phyloP scores from a whole-genome alignment of 2,888 invertebrate species.

The Tenthredo distinguenda region DNA sequence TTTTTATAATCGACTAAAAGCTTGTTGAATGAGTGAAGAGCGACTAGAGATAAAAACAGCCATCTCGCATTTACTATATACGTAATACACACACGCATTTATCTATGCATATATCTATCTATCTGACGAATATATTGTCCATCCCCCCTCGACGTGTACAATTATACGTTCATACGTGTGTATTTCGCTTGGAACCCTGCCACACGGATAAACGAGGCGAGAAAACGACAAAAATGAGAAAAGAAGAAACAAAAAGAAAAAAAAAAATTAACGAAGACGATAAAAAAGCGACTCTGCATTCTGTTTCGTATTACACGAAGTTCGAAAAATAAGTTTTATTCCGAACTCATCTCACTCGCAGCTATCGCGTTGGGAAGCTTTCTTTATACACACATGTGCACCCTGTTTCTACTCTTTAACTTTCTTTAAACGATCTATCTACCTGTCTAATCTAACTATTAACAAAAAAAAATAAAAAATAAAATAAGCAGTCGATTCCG shows the following conservation, averaged over 20 bases:
- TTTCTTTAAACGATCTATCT: not conserved
- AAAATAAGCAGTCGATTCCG: not conserved
- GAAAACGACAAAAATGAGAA: not conserved
- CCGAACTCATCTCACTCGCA: no score
- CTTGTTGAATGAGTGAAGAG: not conserved
- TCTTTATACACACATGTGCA: not conserved
- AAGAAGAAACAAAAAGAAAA: not conserved
- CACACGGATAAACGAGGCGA: not conserved
- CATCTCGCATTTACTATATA: not conserved
- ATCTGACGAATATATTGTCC: not conserved
- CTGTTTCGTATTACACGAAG: not conserved
- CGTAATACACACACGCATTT: not conserved
- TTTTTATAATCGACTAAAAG: not conserved
- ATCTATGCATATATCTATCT: not conserved
- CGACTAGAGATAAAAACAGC: not conserved
- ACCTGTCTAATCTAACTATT: not conserved
- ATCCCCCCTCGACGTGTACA: not conserved
- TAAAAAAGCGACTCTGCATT: not conserved
- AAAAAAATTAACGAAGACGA: not conserved
- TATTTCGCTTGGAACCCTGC: conserved; percentile 31
- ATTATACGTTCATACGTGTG: not conserved
- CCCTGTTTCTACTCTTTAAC: not conserved
- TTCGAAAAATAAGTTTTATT: no score
- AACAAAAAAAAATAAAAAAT: not conserved
- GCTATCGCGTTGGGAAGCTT: not conserved